Conservation (phyloP, 2,797 vertebrate genomes). For the Ficedula albicollis region DNA sequence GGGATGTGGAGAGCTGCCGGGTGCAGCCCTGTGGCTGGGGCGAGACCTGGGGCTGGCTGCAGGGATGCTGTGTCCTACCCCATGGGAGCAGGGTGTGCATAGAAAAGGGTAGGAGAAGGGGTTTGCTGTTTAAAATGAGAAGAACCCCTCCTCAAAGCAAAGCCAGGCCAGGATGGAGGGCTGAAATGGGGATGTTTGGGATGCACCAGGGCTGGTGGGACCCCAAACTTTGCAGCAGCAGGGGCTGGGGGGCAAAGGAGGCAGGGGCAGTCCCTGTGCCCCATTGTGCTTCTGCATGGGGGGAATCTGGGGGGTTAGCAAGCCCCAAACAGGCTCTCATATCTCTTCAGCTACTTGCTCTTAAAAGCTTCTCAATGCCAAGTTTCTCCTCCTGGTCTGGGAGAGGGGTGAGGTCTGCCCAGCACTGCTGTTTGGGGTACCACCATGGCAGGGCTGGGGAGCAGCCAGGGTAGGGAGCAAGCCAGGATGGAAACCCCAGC, state of each 20-base stretch:
- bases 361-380: background rate
- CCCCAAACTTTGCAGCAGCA: background rate
- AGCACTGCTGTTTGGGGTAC: background rate
- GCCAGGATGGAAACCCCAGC: background rate
- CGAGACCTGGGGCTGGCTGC: rapidly evolving
- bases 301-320: background rate
- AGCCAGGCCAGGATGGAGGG: background rate
- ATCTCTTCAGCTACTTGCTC: background rate
- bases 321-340: background rate
- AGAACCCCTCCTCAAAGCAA: background rate
- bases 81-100: background rate
- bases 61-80: background rate
- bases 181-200: background rate
- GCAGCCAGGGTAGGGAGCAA: background rate
- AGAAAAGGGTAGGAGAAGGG: background rate
- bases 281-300: background rate
- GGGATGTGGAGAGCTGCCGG: slow-evolving; percentile 8
- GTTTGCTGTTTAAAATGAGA: background rate
- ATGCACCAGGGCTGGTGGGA: background rate
- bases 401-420: background rate
- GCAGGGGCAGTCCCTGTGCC: background rate
- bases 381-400: background rate
- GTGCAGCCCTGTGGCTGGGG: background rate
- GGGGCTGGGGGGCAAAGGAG: background rate
- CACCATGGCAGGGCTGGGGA: rapidly evolving